Evolutionary conservation across 2,888 invertebrate species (phyloP).

Genomic region (Lochmaea capreae): DNA sequence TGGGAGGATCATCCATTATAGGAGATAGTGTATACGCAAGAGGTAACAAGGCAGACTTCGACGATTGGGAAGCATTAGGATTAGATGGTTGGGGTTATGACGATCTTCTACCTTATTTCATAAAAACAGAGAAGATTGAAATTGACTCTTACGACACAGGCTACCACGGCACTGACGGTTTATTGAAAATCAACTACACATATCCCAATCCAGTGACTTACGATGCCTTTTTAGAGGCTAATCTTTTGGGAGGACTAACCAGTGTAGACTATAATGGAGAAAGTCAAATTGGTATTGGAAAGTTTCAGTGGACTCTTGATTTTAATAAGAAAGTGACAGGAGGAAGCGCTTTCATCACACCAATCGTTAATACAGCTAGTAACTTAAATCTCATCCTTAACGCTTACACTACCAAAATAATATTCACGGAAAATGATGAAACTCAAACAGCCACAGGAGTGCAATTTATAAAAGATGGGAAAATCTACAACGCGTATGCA

Average conservation of each 20-base stretch:
- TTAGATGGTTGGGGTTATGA: constrained; percentile 67
- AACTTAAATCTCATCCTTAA: constrained; percentile 72
- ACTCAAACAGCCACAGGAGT: constrained; percentile 68
- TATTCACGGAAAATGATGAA: constrained; percentile 63
- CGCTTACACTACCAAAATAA: constrained; percentile 69
- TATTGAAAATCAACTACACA: constrained; percentile 22
- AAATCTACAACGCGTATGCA: constrained; percentile 67
- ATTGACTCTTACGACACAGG: constrained; percentile 6
- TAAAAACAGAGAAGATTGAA: constrained; percentile 22
- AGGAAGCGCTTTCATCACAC: constrained; percentile 72
- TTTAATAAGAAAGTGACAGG: constrained; percentile 72
- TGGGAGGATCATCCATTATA: constrained; percentile 85
- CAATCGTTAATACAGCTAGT: constrained; percentile 63
- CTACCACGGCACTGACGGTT: constrained; percentile 29
- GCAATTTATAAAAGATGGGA: constrained; percentile 66
- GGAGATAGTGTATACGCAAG: constrained; percentile 90
- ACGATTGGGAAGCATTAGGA: constrained; percentile 84
- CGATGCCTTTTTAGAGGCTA: constrained; percentile 62
- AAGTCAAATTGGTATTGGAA: constrained; percentile 70
- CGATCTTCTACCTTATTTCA: constrained; percentile 65
- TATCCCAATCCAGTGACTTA: constrained; percentile 21
- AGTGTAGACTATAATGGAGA: constrained; percentile 74
- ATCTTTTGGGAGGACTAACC: constrained; percentile 69
- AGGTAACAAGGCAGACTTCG: constrained; percentile 84
- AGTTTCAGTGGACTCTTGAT: constrained; percentile 71